These are phyloP conservation scores for Alethe diademata DNA, from an alignment of 2,113 vertebrate species.

Conservation along the genomic window DNA sequence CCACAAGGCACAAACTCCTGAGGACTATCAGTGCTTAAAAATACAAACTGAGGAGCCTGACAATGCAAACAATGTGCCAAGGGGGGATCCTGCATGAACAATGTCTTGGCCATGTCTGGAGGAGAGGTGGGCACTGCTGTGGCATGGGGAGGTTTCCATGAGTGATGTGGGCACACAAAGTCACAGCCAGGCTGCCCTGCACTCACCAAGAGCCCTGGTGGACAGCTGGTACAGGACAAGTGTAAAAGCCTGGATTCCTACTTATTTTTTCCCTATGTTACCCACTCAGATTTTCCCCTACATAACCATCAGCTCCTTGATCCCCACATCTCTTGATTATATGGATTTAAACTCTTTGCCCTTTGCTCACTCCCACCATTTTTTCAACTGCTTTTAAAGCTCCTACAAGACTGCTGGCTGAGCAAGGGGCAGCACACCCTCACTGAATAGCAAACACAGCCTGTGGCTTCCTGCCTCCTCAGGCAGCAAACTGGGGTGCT, in stretches of 20 bases:
- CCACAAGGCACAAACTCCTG: not conserved
- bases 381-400: not conserved
- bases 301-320: not conserved
- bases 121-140: accelerated
- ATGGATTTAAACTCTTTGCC: not conserved
- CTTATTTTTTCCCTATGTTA: not conserved
- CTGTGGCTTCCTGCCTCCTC: not conserved
- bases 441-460: not conserved
- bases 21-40: not conserved
- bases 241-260: not conserved
- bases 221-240: not conserved
- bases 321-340: not conserved
- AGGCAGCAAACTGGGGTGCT: not conserved
- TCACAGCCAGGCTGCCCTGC: not conserved
- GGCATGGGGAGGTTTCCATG: not conserved
- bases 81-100: not conserved
- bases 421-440: not conserved
- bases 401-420: not conserved
- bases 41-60: not conserved
- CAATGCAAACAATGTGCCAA: not conserved
- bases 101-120: not conserved
- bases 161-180: accelerated
- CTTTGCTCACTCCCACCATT: not conserved
- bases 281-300: not conserved
- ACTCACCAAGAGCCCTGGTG: not conserved